A percentile compares a stretch with the other conserved stretches of the same genome.
Evolutionary conservation across 2,797 vertebrate genomes (phyloP).

Genomic region (Acipenser transmontanus): DNA sequence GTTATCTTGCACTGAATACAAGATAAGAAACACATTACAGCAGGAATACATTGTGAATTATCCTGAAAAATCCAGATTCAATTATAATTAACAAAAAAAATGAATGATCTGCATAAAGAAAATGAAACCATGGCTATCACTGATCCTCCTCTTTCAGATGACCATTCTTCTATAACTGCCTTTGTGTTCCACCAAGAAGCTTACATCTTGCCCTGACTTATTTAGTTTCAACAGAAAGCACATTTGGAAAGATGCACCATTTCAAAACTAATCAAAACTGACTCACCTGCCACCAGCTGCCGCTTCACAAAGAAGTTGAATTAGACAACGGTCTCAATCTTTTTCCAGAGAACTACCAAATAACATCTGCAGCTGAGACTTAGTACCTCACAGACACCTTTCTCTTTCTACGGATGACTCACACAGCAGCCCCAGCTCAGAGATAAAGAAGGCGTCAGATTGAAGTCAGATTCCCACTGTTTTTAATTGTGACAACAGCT

Average conservation of each 20-base stretch:
- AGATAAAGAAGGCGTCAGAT: neutral
- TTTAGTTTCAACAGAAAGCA: no score
- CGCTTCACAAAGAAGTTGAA: neutral
- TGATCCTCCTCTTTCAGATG: no score
- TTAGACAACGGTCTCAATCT: neutral
- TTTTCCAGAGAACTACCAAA: neutral
- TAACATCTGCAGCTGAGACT: constrained; percentile 8
- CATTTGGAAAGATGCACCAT: neutral
- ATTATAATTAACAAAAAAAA: no score
- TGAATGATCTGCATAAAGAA: no score
- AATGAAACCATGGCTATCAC: no score
- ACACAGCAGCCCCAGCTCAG: neutral
- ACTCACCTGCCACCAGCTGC: constrained; percentile 13
- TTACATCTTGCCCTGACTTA: no score
- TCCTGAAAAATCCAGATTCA: no score
- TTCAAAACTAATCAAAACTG: constrained; percentile 6
- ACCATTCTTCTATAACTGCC: no score
- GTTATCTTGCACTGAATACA: no score
- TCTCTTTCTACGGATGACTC: constrained; percentile 8
- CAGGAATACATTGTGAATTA: no score
- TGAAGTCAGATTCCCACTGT: constrained; percentile 8
- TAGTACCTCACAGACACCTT: neutral
- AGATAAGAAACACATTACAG: no score
- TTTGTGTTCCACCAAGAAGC: no score
- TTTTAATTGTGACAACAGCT: constrained; percentile 8